Evolutionary conservation across 2,888 invertebrate species (phyloP), one percentile per base, ranked within the genome.

Genomic region (Eupeodes luniger): DNA sequence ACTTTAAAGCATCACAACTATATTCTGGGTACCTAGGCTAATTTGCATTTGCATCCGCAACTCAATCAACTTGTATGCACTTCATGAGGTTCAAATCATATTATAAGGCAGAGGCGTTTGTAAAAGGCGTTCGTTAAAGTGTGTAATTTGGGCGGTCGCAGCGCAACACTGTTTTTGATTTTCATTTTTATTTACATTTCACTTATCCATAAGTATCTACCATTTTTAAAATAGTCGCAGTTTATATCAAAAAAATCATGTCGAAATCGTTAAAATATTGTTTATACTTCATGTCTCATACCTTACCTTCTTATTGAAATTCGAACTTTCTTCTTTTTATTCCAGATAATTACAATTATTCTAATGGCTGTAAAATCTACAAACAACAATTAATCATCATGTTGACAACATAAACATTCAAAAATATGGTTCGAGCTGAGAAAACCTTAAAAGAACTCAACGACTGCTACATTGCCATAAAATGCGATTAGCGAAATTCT

Each of bases 401-500:
- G 64, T 11, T 27, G 44, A 59, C 12, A 11, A 72, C 74, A n/a
- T 88, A 81, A 76, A 59, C 19, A 53, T 11, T 81, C 81, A 85
- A 85, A 85, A 85, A 57, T 49, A 88, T 88, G 88, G 55, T 88
- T 74, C 51, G 64, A 47, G n/a, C 36, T 78, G 88, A 69, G 34
- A 64, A 34, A 81, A 75, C 57, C 16, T 61, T 75, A 81, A 81
- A 44, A 69, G 40, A 78, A 64, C 66, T 51, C 66, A 40, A 51
- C 53, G 16, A 47, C 51, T 62, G 27, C 19, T 57, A 53, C 51
- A 34, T 72, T 72, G 72, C 70, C 61, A 82, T 89, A 93, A 82
- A 90, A 93, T 93, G 93, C 92, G 93, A 88, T 90, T 93, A 91
- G 91, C 93, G 49, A 92, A 92, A 90, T 89, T 93, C 61, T 90